phyloP scores from a whole-genome alignment of 2,888 invertebrate genomes.

The Adineta ricciae region DNA sequence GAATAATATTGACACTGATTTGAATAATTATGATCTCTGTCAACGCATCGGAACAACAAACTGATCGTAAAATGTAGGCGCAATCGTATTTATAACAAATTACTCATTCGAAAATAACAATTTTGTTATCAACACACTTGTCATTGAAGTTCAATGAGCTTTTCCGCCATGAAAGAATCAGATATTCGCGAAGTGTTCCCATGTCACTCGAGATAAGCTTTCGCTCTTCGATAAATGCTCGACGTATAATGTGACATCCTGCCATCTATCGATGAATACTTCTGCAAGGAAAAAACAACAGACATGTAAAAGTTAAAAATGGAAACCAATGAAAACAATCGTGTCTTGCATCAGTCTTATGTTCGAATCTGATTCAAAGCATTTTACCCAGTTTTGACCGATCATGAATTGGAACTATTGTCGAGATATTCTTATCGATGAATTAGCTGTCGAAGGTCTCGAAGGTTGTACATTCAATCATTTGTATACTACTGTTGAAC shows the following conservation, averaged over 20 bases:
- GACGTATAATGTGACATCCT: background rate
- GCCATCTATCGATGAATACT: background rate
- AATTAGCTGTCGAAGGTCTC: conserved; percentile 13
- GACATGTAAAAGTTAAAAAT: background rate
- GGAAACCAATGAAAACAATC: background rate
- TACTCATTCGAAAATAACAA: too few relatives aligned
- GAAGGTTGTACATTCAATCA: conserved; percentile 18
- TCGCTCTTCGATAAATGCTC: too few relatives aligned
- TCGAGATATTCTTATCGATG: conserved; percentile 2
- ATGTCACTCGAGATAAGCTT: too few relatives aligned
- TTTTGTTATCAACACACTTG: too few relatives aligned
- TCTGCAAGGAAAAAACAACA: background rate
- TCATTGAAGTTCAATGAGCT: too few relatives aligned
- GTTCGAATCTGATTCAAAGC: background rate
- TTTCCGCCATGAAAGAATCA: too few relatives aligned
- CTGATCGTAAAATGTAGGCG: too few relatives aligned
- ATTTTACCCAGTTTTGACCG: background rate
- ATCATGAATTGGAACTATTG: background rate
- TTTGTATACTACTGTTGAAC: background rate
- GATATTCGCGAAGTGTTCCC: too few relatives aligned
- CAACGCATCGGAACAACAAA: too few relatives aligned
- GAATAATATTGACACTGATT: too few relatives aligned
- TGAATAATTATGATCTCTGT: too few relatives aligned
- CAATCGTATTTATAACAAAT: too few relatives aligned
- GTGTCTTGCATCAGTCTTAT: background rate